These are phyloP conservation scores for Panthera leo DNA, from an alignment of 2,113 vertebrate genomes.

Conservation along the genomic window DNA sequence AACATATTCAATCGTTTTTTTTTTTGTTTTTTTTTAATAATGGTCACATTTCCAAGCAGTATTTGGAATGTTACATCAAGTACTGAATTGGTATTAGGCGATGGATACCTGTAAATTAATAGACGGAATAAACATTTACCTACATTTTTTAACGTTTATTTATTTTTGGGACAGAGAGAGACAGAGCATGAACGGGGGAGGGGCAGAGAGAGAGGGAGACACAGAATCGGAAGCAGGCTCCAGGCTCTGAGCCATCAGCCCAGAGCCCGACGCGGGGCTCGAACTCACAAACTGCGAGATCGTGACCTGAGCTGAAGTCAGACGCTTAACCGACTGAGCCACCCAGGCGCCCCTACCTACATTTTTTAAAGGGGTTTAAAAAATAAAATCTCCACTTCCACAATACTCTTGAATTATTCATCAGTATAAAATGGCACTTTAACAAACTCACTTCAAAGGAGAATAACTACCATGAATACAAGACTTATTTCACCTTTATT, in stretches of 20 bases:
- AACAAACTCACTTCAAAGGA: conserved; percentile 20
- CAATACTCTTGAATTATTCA: conserved; percentile 12
- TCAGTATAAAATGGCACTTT: conserved; percentile 10
- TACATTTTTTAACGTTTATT: conserved; percentile 22
- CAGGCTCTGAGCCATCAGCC: no score
- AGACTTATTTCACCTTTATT: conserved; percentile 44
- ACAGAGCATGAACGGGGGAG: no score
- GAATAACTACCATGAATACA: neutral
- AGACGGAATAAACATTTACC: conserved; percentile 4
- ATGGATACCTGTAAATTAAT: neutral
- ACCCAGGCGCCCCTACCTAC: neutral
- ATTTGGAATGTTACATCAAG: neutral
- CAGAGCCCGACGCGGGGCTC: no score
- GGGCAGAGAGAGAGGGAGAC: no score
- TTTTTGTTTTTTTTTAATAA: neutral
- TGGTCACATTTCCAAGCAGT: neutral
- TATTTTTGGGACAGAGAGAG: no score
- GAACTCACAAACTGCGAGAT: no score
- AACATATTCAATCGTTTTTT: neutral
- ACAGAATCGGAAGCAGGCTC: no score
- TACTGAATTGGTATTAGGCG: neutral
- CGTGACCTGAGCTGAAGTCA: no score
- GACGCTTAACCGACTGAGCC: no score
- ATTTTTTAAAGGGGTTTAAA: conserved; percentile 46
- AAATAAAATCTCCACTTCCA: neutral